These are phyloP conservation scores for Thunnus thynnus DNA, from an alignment of 2,113 vertebrate species.

Conservation along the genomic window DNA sequence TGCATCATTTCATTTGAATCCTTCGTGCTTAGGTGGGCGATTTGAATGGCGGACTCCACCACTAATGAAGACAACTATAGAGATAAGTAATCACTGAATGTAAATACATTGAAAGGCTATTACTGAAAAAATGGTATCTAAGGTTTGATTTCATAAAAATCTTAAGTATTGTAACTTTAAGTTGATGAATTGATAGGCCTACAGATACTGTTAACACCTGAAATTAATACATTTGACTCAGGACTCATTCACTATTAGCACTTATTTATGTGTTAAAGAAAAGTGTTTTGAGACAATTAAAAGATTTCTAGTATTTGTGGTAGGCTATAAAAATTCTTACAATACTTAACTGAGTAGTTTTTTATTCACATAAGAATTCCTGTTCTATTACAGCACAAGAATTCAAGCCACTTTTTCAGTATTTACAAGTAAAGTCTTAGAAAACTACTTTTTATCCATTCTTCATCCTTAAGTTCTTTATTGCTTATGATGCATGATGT, in stretches of 20 bases:
- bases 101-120: background rate
- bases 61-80: no score
- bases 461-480: constrained; percentile 60
- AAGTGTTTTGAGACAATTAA: background rate
- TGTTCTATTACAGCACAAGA: constrained; percentile 48
- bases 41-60: no score
- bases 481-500: constrained; percentile 69
- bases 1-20: no score
- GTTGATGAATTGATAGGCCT: background rate
- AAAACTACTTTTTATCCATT: constrained; percentile 50
- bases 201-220: background rate
- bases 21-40: no score
- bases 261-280: constrained; percentile 5
- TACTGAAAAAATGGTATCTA: background rate
- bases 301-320: background rate
- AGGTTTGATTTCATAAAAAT: background rate
- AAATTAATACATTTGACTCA: constrained; percentile 13
- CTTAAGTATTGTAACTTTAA: background rate
- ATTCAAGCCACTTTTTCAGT: constrained; percentile 44
- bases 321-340: constrained; percentile 34
- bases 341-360: constrained; percentile 45
- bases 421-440: constrained; percentile 56
- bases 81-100: background rate
- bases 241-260: background rate
- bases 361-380: constrained; percentile 55